These are phyloP conservation scores for Antechinus flavipes DNA, from an alignment of 2,113 vertebrate species.

Conservation along the genomic window DNA sequence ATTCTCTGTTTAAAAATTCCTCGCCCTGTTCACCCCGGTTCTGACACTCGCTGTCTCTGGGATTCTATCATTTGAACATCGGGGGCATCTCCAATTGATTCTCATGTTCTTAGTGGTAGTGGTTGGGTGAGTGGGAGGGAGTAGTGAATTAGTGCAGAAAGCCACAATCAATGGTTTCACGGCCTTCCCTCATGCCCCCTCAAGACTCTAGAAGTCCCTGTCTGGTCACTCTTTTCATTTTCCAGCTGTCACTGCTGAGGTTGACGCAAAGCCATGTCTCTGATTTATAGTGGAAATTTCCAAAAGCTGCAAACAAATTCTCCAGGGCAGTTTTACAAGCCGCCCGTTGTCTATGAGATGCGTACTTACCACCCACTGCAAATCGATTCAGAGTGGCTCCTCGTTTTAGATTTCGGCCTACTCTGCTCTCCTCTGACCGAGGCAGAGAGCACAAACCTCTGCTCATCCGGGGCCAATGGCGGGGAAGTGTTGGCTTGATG, in stretches of 20 bases:
- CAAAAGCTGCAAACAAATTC: constrained; percentile 8
- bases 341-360: neutral
- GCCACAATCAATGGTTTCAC: constrained; percentile 15
- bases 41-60: neutral
- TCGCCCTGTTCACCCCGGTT: neutral
- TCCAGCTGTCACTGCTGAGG: neutral
- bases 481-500: neutral
- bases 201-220: constrained; percentile 30
- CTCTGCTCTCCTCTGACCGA: constrained; percentile 9
- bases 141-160: constrained; percentile 12
- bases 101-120: neutral
- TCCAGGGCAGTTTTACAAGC: neutral
- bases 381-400: neutral
- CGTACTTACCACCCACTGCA: neutral
- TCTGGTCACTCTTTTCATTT: constrained; percentile 3
- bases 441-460: neutral
- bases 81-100: neutral
- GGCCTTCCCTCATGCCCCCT: neutral
- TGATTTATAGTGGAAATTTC: constrained; percentile 29
- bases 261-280: neutral
- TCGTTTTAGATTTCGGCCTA: neutral
- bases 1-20: neutral
- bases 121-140: neutral
- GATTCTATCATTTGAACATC: neutral
- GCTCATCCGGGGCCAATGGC: neutral